Conservation (phyloP, 2,113 vertebrate species). For the Ceyx margarethae region DNA sequence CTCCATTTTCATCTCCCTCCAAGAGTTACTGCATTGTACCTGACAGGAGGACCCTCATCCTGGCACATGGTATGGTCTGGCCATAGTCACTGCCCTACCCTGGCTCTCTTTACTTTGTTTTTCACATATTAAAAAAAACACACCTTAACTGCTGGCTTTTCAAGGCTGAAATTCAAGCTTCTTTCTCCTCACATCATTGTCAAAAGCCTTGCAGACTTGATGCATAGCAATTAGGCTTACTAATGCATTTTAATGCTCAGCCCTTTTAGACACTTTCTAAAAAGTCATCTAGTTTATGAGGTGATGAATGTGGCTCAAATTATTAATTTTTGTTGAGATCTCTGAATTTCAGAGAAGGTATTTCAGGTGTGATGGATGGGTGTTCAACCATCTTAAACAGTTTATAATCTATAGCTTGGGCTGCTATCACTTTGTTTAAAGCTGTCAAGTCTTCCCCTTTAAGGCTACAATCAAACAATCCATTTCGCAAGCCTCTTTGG, state of each 20-base stretch:
- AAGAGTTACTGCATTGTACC: not conserved
- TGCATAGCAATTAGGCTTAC: not conserved
- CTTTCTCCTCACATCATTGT: not conserved
- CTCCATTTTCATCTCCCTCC: not conserved
- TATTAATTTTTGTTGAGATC: not conserved
- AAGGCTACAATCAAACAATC: not conserved
- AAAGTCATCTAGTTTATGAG: not conserved
- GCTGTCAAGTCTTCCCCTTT: not conserved
- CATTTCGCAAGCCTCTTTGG: not conserved
- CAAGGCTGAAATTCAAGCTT: not conserved
- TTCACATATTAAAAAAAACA: not conserved
- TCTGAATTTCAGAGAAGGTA: not conserved
- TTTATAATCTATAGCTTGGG: not conserved
- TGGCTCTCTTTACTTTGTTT: not conserved
- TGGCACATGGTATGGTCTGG: not conserved
- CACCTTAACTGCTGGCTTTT: not conserved
- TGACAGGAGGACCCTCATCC: not conserved
- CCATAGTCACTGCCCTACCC: not conserved
- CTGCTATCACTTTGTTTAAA: not conserved
- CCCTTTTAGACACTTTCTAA: not conserved
- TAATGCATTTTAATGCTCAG: not conserved
- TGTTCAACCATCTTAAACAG: not conserved
- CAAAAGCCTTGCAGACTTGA: not conserved
- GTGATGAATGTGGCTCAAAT: not conserved
- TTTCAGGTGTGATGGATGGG: not conserved